phyloP scores from a whole-genome alignment of 2,113 vertebrate genomes.

The Myocastor coypus region DNA sequence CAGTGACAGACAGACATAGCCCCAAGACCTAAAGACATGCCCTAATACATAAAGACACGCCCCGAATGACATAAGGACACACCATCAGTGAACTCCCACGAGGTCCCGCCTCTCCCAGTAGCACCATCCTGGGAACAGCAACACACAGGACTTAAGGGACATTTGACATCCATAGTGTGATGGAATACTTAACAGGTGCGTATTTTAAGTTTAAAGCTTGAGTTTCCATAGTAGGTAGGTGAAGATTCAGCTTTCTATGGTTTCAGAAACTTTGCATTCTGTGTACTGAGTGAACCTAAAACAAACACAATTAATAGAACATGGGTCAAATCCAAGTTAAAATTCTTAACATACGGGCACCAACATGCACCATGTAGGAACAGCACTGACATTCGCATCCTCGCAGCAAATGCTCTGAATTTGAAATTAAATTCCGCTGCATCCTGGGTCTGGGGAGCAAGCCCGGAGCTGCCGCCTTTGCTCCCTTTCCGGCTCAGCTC shows the following conservation, averaged over 20 bases:
- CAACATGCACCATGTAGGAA: neutral
- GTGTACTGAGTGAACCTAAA: neutral
- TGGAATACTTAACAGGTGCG: neutral
- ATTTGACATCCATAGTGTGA: too few relatives aligned
- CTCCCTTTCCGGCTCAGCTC: neutral
- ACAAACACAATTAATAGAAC: neutral
- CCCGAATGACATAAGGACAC: neutral
- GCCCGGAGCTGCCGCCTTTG: neutral
- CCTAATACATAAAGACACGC: neutral
- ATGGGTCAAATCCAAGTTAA: neutral
- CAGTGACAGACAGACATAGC: neutral
- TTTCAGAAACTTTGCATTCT: neutral
- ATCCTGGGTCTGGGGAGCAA: neutral
- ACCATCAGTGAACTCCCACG: rapidly evolving
- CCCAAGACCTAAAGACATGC: neutral
- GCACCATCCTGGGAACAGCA: too few relatives aligned
- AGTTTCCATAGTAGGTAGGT: neutral
- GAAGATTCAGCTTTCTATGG: too few relatives aligned
- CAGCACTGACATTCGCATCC: neutral
- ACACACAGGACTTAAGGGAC: too few relatives aligned
- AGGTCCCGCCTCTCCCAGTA: neutral
- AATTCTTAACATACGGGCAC: neutral
- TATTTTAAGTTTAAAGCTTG: neutral
- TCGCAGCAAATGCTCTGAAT: neutral
- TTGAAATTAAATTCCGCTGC: neutral